Evolutionary conservation across 2,797 vertebrate genomes (phyloP).

Genomic region (Graptemys geographica): DNA sequence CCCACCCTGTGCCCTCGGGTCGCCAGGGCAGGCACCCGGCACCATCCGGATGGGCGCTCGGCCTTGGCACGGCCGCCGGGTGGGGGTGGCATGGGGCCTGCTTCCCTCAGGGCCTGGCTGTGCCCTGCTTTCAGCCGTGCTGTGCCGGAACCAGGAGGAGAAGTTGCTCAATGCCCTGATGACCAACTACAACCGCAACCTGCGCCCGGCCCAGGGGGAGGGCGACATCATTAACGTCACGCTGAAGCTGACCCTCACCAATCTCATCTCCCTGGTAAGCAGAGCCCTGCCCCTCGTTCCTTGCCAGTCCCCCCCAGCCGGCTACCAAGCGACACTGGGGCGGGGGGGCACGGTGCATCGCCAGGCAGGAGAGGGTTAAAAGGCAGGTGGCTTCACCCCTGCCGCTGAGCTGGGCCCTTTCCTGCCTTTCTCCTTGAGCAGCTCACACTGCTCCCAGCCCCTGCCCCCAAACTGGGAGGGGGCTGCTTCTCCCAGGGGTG

Average conservation of each 20-base stretch:
- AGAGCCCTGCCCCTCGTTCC: rapidly evolving
- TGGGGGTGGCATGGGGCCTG: not conserved
- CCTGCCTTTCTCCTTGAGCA: not conserved
- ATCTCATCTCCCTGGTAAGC: slow-evolving; percentile 96
- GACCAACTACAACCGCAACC: slow-evolving; percentile 88
- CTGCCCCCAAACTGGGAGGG: not conserved
- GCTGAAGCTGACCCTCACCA: slow-evolving; percentile 96
- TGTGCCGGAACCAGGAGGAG: slow-evolving; percentile 88
- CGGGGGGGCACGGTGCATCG: too few species aligned
- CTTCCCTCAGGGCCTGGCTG: not conserved
- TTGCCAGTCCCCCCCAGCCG: not conserved
- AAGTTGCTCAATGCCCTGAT: slow-evolving; percentile 89
- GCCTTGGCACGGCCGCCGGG: not conserved
- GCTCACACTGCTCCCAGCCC: not conserved
- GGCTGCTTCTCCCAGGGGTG: not conserved
- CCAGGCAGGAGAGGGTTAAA: too few species aligned
- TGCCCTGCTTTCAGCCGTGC: slow-evolving; percentile 50
- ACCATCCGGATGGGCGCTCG: not conserved
- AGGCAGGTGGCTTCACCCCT: not conserved
- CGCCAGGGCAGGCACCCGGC: not conserved
- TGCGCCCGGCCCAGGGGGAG: slow-evolving; percentile 83
- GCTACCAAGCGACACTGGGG: not conserved
- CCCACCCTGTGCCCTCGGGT: too few species aligned
- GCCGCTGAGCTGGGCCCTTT: not conserved
- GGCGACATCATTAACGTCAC: slow-evolving; percentile 88